These are phyloP conservation scores for Anguilla marmorata DNA, from an alignment of 2,797 vertebrate genomes.

Conservation along the genomic window DNA sequence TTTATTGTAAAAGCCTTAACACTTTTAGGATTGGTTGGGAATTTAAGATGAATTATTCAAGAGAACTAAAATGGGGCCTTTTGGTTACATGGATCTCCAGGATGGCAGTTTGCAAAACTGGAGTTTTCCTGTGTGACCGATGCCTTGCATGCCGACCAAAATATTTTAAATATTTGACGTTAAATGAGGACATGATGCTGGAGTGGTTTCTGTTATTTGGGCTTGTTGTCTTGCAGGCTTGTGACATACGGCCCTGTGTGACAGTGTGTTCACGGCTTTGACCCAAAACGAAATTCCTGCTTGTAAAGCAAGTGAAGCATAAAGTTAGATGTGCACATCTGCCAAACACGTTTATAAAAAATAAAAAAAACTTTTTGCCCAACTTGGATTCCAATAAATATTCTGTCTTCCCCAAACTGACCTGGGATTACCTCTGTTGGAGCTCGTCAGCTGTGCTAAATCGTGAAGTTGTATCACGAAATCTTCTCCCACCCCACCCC, in stretches of 20 bases:
- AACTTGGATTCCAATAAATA: neutral
- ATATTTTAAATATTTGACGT: neutral
- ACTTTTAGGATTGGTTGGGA: neutral
- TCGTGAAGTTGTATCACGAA: neutral
- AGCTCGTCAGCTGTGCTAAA: neutral
- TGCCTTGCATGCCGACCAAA: neutral
- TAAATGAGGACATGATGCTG: neutral
- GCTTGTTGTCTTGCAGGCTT: neutral
- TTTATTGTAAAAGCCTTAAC: neutral
- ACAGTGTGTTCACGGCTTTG: neutral
- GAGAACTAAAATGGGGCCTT: neutral
- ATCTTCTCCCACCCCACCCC: neutral
- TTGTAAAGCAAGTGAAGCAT: neutral
- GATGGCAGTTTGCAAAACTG: neutral
- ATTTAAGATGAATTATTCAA: neutral
- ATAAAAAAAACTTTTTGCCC: neutral
- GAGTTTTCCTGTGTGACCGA: neutral
- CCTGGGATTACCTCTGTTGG: conserved; percentile 7
- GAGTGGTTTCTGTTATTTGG: neutral
- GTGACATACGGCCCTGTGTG: neutral
- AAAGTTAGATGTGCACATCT: neutral
- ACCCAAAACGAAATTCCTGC: neutral
- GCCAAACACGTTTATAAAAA: neutral
- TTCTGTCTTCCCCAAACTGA: neutral
- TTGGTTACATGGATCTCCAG: neutral